Percentiles rank a stretch among this genome's conserved stretches.
Conservation (phyloP, 2,113 vertebrate genomes). For the Corynorhinus townsendii region DNA sequence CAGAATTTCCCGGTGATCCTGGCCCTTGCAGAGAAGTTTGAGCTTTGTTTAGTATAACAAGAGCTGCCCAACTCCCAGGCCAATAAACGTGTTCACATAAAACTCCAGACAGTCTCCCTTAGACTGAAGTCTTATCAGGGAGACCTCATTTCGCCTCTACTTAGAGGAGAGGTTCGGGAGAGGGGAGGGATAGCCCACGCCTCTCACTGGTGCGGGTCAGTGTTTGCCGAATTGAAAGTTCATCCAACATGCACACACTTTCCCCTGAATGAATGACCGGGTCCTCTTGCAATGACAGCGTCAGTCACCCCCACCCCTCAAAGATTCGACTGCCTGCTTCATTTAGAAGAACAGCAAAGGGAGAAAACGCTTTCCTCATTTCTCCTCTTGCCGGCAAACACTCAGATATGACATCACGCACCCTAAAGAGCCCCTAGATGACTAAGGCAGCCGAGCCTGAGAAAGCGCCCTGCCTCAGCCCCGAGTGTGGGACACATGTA, state of each 20-base stretch:
- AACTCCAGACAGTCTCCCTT: slow-evolving; percentile 52
- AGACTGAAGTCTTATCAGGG: slow-evolving; percentile 19
- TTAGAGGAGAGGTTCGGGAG: neutral
- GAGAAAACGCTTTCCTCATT: slow-evolving; percentile 30
- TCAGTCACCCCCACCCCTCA: neutral
- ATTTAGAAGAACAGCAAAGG: slow-evolving; percentile 34
- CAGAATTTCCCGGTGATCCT: slow-evolving; percentile 68
- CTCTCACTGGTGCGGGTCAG: neutral
- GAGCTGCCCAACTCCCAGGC: slow-evolving; percentile 45
- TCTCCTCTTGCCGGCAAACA: slow-evolving; percentile 33
- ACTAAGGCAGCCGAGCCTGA: slow-evolving; percentile 58
- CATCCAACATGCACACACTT: neutral
- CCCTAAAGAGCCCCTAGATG: slow-evolving; percentile 46
- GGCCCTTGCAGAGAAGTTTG: slow-evolving; percentile 59
- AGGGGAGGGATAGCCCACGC: neutral
- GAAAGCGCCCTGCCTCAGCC: slow-evolving; percentile 46
- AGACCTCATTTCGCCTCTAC: slow-evolving; percentile 46
- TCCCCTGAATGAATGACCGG: slow-evolving; percentile 17
- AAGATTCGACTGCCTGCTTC: neutral
- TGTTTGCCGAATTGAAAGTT: neutral
- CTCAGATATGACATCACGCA: slow-evolving; percentile 71
- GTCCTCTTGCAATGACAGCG: neutral
- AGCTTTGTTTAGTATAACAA: slow-evolving; percentile 67
- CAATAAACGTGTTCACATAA: slow-evolving; percentile 29
- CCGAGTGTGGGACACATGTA: slow-evolving; percentile 26